phyloP scores from a whole-genome alignment of 2,113 vertebrate species.

The Vidua macroura region DNA sequence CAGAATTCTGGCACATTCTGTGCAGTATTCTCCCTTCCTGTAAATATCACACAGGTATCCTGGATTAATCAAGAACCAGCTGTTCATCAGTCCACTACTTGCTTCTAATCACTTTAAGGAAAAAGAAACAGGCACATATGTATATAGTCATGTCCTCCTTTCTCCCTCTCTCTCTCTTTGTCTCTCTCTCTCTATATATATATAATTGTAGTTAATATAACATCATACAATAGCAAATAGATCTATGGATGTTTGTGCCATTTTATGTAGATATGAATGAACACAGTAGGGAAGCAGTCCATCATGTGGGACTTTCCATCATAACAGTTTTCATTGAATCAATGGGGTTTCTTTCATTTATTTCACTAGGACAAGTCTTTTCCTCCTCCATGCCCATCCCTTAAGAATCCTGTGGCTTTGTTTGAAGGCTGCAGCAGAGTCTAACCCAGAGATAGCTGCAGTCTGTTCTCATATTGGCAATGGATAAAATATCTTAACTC shows the following conservation, averaged over 20 bases:
- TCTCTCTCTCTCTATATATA: neutral
- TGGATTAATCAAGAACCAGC: neutral
- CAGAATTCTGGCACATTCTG: neutral
- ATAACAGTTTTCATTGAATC: neutral
- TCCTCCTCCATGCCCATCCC: neutral
- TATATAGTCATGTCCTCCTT: neutral
- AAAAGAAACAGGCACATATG: accelerated
- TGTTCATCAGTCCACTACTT: neutral
- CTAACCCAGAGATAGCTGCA: neutral
- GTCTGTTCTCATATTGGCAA: neutral
- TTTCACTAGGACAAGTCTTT: neutral
- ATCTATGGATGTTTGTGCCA: neutral
- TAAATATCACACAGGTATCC: neutral
- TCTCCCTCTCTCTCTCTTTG: neutral
- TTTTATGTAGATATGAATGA: neutral
- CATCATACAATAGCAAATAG: neutral
- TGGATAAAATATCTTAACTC: neutral
- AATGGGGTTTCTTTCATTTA: neutral
- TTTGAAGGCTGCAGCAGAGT: neutral
- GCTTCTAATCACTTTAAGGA: neutral
- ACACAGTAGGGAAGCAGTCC: neutral
- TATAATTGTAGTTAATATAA: neutral
- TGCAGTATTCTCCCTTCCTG: neutral
- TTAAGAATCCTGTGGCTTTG: neutral
- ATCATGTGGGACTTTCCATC: neutral